Evolutionary conservation across 2,113 vertebrate genomes (phyloP).

Genomic region (mouse (Mus musculus)): DNA sequence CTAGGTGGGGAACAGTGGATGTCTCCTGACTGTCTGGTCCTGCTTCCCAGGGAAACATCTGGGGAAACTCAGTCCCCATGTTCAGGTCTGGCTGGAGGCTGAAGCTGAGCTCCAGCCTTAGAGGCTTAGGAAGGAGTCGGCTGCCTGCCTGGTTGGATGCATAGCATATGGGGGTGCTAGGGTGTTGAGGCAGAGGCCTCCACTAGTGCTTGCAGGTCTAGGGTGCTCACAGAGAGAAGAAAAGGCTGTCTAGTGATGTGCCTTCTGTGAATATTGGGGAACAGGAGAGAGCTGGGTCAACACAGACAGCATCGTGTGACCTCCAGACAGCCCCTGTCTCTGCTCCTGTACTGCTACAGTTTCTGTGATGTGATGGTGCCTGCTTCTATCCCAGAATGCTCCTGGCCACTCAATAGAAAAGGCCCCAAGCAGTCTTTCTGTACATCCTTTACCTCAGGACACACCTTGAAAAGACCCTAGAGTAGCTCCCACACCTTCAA

Average conservation of each 20-base stretch:
- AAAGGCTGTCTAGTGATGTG: neutral
- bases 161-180: too few relatives aligned
- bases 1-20: neutral
- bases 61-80: neutral
- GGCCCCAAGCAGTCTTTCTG: neutral
- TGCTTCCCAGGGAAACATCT: neutral
- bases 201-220: neutral
- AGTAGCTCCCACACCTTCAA: neutral
- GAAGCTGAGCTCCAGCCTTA: neutral
- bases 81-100: neutral
- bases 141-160: neutral
- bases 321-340: neutral
- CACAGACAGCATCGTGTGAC: neutral
- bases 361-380: neutral
- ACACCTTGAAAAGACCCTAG: neutral
- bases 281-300: too few relatives aligned
- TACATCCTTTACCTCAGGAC: neutral
- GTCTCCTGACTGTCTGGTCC: neutral
- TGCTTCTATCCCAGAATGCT: too few relatives aligned
- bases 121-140: neutral
- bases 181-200: too few relatives aligned
- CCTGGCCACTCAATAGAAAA: neutral
- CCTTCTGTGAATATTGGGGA: neutral
- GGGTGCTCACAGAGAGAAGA: neutral
- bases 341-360: neutral